Evolutionary conservation across 2,797 vertebrate genomes (phyloP), one percentile per base, ranked within the genome.

Genomic region (Rousettus madagascariensis): DNA sequence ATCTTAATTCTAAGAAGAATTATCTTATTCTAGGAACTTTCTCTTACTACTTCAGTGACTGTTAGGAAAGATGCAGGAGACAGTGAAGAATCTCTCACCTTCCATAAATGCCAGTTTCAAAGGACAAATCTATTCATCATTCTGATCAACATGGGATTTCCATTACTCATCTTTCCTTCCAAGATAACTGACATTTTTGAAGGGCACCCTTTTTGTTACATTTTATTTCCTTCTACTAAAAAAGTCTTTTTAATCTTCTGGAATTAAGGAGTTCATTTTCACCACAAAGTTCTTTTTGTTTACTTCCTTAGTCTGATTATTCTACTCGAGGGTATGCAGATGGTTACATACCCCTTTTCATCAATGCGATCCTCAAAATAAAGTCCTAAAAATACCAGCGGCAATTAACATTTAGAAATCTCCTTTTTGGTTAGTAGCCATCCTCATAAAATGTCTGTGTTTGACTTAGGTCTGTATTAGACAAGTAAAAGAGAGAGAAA

Each of bases 241-340:
- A 75, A 97, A 96, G 65, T 66, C n/a, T 87, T 97, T 93, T 97
- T 87, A 94, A 95, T 97, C 77, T 89, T 97, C 53, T 96, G 89
- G 95, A 96, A 93, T 90, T 90, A 95, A 97, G 92, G 6, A 11
- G 12, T 68, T 90, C 38, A 89, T 97, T 89, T 94, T 96, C 94
- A 96, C 65, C 96, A 97, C 97, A 98, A 97, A 97, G 88, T 92
- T 57, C 84, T 65, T 96, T 97, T 97, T 97, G 82, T 96, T 92
- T 86, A 88, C 46, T 65, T 93, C 94, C 90, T 94, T 8, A 17
- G 77, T 77, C 61, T 66, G 94, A 55, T 96, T 87, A 79, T 86
- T 92, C 87, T 95, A 83, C 93, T 94, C 13, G 86, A 88, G 93
- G 55, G 97, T 68, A 92, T 0, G 65, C 77, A 97, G 93, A 96